Percentiles rank a stretch among this genome's conserved stretches.
phyloP scores from a whole-genome alignment of 2,113 vertebrate species.

The Polypterus senegalus region DNA sequence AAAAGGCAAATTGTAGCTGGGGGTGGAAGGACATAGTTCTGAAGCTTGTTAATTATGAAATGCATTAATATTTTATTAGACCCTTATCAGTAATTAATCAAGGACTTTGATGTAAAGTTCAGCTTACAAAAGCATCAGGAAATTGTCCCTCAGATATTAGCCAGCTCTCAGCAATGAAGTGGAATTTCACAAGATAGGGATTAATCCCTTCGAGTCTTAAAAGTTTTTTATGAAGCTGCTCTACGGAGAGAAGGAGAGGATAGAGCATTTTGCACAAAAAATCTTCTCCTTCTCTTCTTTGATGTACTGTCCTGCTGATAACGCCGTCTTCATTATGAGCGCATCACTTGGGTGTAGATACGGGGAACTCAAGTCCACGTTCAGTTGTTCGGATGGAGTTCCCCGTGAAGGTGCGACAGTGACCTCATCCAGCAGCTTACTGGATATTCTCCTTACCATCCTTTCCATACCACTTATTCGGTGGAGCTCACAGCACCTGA shows the following conservation, averaged over 20 bases:
- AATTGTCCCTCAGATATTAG: constrained; percentile 38
- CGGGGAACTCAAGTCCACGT: too few species aligned
- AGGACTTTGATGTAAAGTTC: constrained; percentile 71
- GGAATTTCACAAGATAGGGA: constrained; percentile 22
- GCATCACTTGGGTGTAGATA: too few species aligned
- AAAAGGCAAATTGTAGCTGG: constrained; percentile 50
- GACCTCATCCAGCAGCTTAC: too few species aligned
- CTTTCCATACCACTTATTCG: too few species aligned
- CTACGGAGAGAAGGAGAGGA: not conserved
- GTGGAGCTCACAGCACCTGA: too few species aligned
- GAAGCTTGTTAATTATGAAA: constrained; percentile 65
- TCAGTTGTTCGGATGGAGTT: too few species aligned
- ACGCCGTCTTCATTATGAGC: too few species aligned
- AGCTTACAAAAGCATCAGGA: constrained; percentile 50
- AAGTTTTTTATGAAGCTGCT: constrained; percentile 15
- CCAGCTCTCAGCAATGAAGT: constrained; percentile 22
- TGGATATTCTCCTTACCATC: too few species aligned
- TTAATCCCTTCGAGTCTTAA: constrained; percentile 27
- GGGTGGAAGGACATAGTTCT: constrained; percentile 43
- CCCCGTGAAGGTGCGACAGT: too few species aligned
- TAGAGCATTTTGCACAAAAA: constrained; percentile 14
- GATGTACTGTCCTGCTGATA: too few species aligned
- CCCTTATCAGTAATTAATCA: constrained; percentile 79
- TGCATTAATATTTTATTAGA: constrained; percentile 71
- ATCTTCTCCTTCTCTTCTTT: too few species aligned